Evolutionary conservation across 2,888 invertebrate species (phyloP), one percentile per base, ranked within the genome.

Genomic region (Euzetes globulus): DNA sequence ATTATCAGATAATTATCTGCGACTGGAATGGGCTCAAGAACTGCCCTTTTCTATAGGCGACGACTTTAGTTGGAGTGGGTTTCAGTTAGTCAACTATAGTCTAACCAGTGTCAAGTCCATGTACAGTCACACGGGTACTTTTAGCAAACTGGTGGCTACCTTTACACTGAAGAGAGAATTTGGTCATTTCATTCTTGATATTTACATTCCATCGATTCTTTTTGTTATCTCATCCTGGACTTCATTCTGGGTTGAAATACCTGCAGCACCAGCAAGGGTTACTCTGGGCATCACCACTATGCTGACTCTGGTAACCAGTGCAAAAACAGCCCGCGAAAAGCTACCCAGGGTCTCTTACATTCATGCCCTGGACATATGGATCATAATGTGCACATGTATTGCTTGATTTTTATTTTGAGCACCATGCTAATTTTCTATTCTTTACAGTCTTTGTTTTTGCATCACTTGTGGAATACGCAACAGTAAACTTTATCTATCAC

Each of bases 211-310:
- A 0, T 76, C 77, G 2, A 75, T 76, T 7, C 50, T 78, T 7
- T 78, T 78, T 52, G 79, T 79, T 0, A 75, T 79, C 3, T 77
- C 78, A 0, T 78, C 78, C 0, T 79, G 79, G 79, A 70, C 77
- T 3, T 78, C 78, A 7, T 77, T 79, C 60, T 79, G 78, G 78
- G 76, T 79, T 7, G 79, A 79, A 55, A 78, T 79, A 45, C 77
- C 78, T 4, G 78, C 79, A 7, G 79, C 79, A 9, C 79, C 79
- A 13, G 79, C 79, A 1, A 41, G 79, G 58, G 78, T 78, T 3
- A 78, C 78, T 3, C 72, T 79, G 9, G 73, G 77, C 25, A 77
- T 79, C 25, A 79, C 79, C 17, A 76, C 78, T 6, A 75, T 79
- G 77, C 68, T 79, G 27, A 79, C 79, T 11, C 73, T 79, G 33